Evolutionary conservation across 2,888 invertebrate species (phyloP).

Genomic region (Drosophila engyochracea): DNA sequence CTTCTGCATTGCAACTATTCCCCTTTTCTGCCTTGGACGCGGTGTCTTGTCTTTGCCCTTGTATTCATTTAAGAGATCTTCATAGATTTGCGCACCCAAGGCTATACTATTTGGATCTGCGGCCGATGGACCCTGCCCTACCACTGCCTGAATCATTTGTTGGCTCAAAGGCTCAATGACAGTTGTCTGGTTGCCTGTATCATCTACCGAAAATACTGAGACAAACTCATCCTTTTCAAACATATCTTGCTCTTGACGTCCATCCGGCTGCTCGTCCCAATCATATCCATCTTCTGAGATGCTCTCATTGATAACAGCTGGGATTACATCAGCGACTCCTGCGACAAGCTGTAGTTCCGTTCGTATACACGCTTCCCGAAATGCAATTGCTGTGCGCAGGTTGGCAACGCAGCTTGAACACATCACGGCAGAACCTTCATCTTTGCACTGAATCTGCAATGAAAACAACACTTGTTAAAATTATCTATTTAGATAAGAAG

Average conservation of each 20-base stretch:
- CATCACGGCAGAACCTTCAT: conserved; percentile 29
- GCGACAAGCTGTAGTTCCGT: conserved; percentile 45
- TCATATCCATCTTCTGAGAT: background rate
- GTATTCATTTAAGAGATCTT: conserved; percentile 61
- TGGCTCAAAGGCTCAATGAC: conserved; percentile 14
- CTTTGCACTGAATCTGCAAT: conserved; percentile 46
- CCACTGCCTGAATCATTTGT: background rate
- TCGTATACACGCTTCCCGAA: conserved; percentile 57
- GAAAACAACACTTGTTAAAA: background rate
- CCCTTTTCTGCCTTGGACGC: conserved; percentile 13
- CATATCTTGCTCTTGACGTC: background rate
- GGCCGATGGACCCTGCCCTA: background rate
- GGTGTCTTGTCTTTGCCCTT: conserved; percentile 30
- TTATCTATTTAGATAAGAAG: background rate
- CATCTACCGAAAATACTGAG: conserved; percentile 5
- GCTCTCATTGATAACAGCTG: conserved; percentile 11
- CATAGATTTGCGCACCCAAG: conserved; percentile 55
- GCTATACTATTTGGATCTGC: conserved; percentile 57
- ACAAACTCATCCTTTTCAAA: conserved; percentile 17
- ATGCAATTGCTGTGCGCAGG: conserved; percentile 54
- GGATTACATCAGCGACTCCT: background rate
- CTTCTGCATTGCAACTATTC: background rate
- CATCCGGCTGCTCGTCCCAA: background rate
- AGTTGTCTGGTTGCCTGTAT: conserved; percentile 2
- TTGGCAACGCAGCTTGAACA: conserved; percentile 45